Evolutionary conservation across 2,113 vertebrate genomes (phyloP).

Genomic region (Boulengerochromis microlepis): DNA sequence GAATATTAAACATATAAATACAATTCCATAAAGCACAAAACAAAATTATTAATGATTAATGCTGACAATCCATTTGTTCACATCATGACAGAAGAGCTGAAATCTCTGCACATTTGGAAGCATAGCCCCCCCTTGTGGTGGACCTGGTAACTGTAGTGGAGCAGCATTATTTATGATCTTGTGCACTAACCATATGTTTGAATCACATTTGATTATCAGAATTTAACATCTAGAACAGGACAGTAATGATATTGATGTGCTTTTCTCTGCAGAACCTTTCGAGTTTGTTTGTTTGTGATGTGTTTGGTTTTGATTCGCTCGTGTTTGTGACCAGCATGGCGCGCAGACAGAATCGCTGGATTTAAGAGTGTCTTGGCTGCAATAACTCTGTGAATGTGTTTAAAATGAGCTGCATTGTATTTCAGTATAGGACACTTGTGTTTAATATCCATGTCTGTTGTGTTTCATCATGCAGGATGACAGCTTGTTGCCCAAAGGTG

Average conservation of each 20-base stretch:
- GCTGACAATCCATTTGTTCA: neutral
- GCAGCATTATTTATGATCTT: neutral
- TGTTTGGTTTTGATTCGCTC: neutral
- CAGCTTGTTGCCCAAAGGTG: slow-evolving; percentile 66
- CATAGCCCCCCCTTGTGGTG: neutral
- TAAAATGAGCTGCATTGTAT: neutral
- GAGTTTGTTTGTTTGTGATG: neutral
- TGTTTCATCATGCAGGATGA: slow-evolving; percentile 67
- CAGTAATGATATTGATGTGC: neutral
- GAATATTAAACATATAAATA: neutral
- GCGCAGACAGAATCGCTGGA: neutral
- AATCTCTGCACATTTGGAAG: neutral
- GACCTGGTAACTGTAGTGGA: neutral
- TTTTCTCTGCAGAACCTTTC: neutral
- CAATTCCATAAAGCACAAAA: neutral
- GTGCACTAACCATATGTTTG: neutral
- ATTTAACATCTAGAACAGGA: neutral
- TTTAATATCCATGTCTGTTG: neutral
- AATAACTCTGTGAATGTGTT: neutral
- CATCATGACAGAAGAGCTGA: neutral
- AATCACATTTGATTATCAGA: neutral
- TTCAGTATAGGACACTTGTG: neutral
- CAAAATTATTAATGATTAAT: neutral
- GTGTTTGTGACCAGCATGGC: neutral
- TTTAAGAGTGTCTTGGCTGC: neutral